phyloP scores from a whole-genome alignment of 1,140 invertebrate species.

The Ooceraea biroi region DNA sequence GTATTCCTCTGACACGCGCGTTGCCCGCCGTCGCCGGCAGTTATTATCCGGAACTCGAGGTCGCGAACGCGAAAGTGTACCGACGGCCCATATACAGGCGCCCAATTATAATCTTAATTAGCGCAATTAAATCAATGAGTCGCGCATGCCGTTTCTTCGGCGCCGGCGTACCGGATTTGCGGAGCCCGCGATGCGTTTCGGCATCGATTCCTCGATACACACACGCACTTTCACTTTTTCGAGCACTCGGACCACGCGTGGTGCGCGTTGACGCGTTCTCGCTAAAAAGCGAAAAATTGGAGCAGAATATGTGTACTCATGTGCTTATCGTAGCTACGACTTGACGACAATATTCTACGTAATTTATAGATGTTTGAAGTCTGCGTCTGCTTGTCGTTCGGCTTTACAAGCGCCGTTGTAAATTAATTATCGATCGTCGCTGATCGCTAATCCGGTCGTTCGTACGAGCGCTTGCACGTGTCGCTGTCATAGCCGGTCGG shows the following conservation, averaged over 20 bases:
- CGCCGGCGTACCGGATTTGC: neutral
- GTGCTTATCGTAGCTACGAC: neutral
- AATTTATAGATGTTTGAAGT: neutral
- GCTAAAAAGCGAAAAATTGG: constrained; percentile 1
- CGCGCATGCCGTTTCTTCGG: neutral
- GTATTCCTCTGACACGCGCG: neutral
- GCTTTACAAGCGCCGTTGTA: neutral
- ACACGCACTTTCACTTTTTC: constrained; percentile 31
- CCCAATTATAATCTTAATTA: constrained; percentile 37
- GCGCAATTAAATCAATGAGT: neutral
- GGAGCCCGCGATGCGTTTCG: neutral
- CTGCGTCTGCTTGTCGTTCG: neutral
- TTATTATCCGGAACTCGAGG: neutral
- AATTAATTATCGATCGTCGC: constrained; percentile 11
- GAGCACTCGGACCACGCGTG: neutral
- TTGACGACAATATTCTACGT: constrained; percentile 9
- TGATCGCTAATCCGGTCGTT: neutral
- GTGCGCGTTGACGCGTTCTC: neutral
- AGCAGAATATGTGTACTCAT: neutral
- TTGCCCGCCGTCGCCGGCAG: constrained; percentile 17
- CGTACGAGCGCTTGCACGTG: neutral
- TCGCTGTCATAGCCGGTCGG: neutral
- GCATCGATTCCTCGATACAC: neutral
- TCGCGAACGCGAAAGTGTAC: constrained; percentile 23
- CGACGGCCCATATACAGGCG: neutral